These are phyloP conservation scores for Tauraco erythrolophus DNA, from an alignment of 2,113 vertebrate genomes.

Conservation along the genomic window DNA sequence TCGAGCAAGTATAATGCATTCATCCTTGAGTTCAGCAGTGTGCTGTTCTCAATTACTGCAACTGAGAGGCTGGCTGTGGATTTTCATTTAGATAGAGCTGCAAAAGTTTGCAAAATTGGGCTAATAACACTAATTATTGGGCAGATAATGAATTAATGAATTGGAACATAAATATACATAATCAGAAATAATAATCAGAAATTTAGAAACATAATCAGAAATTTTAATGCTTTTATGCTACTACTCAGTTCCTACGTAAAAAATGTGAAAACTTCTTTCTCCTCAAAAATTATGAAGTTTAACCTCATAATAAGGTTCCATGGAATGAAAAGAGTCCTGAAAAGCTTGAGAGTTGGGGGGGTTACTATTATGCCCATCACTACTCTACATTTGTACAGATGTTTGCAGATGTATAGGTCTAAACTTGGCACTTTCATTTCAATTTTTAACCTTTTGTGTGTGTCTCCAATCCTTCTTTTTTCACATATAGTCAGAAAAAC, in stretches of 20 bases:
- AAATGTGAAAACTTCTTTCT: neutral
- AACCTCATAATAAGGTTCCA: neutral
- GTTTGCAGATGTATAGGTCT: neutral
- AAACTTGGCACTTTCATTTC: neutral
- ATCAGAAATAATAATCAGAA: too few relatives aligned
- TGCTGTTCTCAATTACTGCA: neutral
- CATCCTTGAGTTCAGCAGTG: neutral
- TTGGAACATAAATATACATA: too few relatives aligned
- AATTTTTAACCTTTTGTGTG: neutral
- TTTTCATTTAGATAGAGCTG: neutral
- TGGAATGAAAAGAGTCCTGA: neutral
- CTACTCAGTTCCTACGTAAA: neutral
- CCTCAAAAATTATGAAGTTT: accelerated
- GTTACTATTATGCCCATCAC: accelerated
- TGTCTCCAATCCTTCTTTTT: neutral
- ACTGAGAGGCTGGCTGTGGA: neutral
- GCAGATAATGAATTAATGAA: neutral
- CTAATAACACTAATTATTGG: neutral
- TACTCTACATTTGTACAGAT: neutral
- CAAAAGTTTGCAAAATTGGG: neutral
- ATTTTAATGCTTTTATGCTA: neutral
- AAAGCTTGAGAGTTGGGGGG: neutral
- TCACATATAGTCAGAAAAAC: neutral
- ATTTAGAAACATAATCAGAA: neutral
- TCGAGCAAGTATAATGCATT: neutral